These are phyloP conservation scores for Andrena flavipes DNA, from an alignment of 2,888 invertebrate genomes.

Conservation along the genomic window DNA sequence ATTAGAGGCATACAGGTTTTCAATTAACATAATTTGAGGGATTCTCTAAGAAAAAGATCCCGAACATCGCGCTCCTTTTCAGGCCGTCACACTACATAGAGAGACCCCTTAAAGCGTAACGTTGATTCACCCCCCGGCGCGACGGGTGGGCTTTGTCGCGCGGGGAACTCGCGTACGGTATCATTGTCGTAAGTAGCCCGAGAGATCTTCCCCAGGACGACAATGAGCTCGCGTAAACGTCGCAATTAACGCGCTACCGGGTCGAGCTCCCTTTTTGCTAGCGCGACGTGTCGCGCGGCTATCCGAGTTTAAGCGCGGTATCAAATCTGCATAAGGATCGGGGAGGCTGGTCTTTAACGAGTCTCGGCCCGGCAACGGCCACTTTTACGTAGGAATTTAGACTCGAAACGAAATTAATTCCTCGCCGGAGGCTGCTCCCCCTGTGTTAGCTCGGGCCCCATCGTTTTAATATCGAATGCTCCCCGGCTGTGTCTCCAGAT, in stretches of 20 bases:
- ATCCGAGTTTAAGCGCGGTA: conserved; percentile 10
- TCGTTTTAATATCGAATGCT: neutral
- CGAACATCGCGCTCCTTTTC: too few species aligned
- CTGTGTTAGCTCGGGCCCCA: too few species aligned
- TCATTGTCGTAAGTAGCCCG: conserved; percentile 30
- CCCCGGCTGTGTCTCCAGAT: neutral
- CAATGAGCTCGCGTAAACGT: conserved; percentile 53
- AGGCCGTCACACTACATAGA: too few species aligned
- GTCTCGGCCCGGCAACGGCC: neutral
- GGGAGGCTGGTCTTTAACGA: conserved; percentile 23
- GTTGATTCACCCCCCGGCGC: conserved; percentile 52
- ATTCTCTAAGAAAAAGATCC: too few species aligned
- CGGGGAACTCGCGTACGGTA: conserved; percentile 58
- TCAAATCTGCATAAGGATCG: conserved; percentile 49
- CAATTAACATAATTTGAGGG: too few species aligned
- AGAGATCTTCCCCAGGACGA: conserved; percentile 35
- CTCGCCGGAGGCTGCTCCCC: too few species aligned
- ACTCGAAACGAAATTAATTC: too few species aligned
- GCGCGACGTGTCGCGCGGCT: conserved; percentile 2
- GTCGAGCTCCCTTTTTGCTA: conserved; percentile 14
- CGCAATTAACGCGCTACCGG: conserved; percentile 47
- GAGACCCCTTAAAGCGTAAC: conserved; percentile 17
- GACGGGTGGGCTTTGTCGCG: conserved; percentile 70
- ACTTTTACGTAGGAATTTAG: conserved; percentile 14
- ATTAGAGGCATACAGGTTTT: too few species aligned